Conservation (phyloP, 2,797 vertebrate species). For the Argentina silus region DNA sequence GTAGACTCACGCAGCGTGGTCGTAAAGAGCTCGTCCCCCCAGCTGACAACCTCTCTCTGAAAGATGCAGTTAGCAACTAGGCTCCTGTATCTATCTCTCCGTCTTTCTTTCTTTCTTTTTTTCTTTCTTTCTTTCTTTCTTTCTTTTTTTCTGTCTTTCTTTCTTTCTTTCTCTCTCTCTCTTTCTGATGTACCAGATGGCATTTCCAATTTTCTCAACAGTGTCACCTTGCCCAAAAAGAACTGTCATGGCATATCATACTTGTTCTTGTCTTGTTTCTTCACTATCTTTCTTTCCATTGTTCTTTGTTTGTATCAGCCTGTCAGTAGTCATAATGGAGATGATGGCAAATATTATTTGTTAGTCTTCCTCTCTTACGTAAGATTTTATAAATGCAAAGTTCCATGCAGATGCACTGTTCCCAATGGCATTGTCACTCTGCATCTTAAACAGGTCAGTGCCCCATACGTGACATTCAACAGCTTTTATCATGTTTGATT, state of each 20-base stretch:
- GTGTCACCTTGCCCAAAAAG: slow-evolving; percentile 60
- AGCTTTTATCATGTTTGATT: too few species aligned
- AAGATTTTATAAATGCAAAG: slow-evolving; percentile 6
- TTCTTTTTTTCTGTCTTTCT: slow-evolving; percentile 20
- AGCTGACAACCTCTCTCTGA: slow-evolving; percentile 58
- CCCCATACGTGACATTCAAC: too few species aligned
- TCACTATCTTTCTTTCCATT: slow-evolving; percentile 11
- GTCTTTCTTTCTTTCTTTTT: background rate
- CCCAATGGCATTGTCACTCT: background rate
- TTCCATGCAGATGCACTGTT: background rate
- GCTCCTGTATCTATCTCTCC: slow-evolving; percentile 3
- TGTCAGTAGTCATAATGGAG: slow-evolving; percentile 41
- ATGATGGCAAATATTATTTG: slow-evolving; percentile 13
- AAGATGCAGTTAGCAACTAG: slow-evolving; percentile 43
- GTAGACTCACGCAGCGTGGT: slow-evolving; percentile 66
- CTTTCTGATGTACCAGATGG: slow-evolving; percentile 54
- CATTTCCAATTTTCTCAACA: slow-evolving; percentile 57
- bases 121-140: slow-evolving; percentile 21
- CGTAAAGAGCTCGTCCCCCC: slow-evolving; percentile 65
- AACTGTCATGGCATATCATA: slow-evolving; percentile 46
- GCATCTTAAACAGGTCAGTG: too few species aligned
- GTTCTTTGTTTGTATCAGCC: slow-evolving; percentile 37
- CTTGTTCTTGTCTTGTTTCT: slow-evolving; percentile 24
- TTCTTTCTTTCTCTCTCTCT: slow-evolving; percentile 34
- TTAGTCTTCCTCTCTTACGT: slow-evolving; percentile 18